These are phyloP conservation scores for Oxyura jamaicensis DNA, from an alignment of 2,113 vertebrate genomes.

Conservation along the genomic window DNA sequence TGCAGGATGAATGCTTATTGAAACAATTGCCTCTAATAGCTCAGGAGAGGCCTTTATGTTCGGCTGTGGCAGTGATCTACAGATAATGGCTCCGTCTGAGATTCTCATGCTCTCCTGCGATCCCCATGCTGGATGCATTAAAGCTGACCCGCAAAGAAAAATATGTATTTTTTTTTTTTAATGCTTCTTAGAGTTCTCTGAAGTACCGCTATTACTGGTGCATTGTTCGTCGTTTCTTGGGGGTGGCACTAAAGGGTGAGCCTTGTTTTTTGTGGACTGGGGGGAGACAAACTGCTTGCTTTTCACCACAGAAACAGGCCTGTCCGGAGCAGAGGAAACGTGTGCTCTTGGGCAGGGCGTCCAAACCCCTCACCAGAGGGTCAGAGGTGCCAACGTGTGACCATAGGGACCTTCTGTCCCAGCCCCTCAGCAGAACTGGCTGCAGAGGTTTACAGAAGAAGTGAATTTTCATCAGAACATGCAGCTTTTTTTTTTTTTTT, in stretches of 20 bases:
- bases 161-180: background rate
- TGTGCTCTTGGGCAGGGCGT: background rate
- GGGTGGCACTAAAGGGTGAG: background rate
- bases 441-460: background rate
- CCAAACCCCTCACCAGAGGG: background rate
- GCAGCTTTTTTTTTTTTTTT: background rate
- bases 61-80: slow-evolving; percentile 59
- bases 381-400: background rate
- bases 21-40: slow-evolving; percentile 72
- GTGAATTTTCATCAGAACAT: background rate
- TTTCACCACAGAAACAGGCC: background rate
- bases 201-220: background rate
- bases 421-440: background rate
- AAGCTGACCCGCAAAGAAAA: slow-evolving; percentile 17
- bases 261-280: background rate
- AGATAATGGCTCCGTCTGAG: slow-evolving; percentile 61
- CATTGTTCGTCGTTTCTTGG: background rate
- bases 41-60: slow-evolving; percentile 67
- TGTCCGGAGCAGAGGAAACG: background rate
- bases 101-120: background rate
- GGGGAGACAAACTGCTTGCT: background rate
- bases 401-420: background rate
- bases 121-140: background rate
- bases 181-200: background rate
- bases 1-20: slow-evolving; percentile 66